phyloP scores from a whole-genome alignment of 2,797 vertebrate species.

The Masticophis lateralis region DNA sequence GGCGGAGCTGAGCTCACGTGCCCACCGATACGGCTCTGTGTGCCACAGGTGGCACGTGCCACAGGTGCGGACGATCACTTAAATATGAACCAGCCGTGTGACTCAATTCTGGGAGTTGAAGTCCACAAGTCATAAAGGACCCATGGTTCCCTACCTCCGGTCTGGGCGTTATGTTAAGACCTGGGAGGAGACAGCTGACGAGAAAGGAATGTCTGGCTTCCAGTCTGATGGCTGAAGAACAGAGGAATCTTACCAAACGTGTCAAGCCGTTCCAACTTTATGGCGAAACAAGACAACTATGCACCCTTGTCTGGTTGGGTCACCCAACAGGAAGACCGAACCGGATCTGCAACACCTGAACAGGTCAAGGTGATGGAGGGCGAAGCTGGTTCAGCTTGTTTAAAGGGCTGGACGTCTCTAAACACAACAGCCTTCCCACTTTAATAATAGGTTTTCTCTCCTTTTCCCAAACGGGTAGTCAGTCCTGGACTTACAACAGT shows the following conservation, averaged over 20 bases:
- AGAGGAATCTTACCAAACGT: not conserved
- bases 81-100: no score
- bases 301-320: not conserved
- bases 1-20: no score
- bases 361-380: not conserved
- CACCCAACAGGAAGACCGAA: not conserved
- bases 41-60: no score
- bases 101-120: not conserved
- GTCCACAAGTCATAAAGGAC: not conserved
- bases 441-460: fast-evolving
- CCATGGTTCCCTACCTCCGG: not conserved
- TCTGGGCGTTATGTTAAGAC: not conserved
- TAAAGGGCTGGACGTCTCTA: not conserved
- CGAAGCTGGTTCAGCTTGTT: not conserved
- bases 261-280: not conserved
- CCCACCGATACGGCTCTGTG: fast-evolving
- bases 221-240: not conserved
- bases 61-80: no score
- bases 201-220: no score
- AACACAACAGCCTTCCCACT: not conserved
- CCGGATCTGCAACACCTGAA: not conserved
- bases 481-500: not conserved
- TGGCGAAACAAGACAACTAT: not conserved
- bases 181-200: not conserved
- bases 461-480: not conserved